These are phyloP conservation scores for Rhimphoctona megacephalus DNA, from an alignment of 2,888 invertebrate genomes.

Conservation along the genomic window DNA sequence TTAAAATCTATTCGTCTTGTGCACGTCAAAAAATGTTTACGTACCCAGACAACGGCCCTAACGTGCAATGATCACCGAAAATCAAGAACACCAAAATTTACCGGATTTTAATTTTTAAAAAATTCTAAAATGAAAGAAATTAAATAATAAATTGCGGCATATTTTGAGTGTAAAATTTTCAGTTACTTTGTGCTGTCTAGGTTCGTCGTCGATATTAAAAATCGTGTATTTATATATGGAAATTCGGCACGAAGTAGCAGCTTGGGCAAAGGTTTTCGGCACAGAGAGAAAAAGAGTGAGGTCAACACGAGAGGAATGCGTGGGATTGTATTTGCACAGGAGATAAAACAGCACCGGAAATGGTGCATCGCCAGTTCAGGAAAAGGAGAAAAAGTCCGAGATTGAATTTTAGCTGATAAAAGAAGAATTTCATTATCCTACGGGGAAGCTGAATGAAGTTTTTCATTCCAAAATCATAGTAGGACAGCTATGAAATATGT, in stretches of 20 bases:
- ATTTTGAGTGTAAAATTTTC: neutral
- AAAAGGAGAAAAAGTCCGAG: conserved; percentile 3
- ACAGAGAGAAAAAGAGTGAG: conserved; percentile 21
- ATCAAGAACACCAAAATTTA: neutral
- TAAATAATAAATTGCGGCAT: neutral
- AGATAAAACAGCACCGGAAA: conserved; percentile 28
- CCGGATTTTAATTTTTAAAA: neutral
- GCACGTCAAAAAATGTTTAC: conserved; percentile 23
- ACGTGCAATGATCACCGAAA: neutral
- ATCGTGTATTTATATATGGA: neutral
- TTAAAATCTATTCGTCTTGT: neutral
- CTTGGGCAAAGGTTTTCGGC: conserved; percentile 15
- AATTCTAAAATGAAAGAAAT: neutral
- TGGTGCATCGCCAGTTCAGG: conserved; percentile 2
- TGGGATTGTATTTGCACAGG: conserved; percentile 39
- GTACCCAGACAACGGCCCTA: neutral
- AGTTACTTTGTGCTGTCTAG: neutral
- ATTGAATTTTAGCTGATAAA: conserved; percentile 12
- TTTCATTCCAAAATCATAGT: neutral
- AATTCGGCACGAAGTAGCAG: conserved; percentile 24
- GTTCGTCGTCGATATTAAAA: conserved; percentile 14
- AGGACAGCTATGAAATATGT: neutral
- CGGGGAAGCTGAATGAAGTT: neutral
- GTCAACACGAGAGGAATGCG: conserved; percentile 7
- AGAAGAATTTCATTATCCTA: neutral